phyloP scores from a whole-genome alignment of 2,888 invertebrate species.

The Quadriops clusia region DNA sequence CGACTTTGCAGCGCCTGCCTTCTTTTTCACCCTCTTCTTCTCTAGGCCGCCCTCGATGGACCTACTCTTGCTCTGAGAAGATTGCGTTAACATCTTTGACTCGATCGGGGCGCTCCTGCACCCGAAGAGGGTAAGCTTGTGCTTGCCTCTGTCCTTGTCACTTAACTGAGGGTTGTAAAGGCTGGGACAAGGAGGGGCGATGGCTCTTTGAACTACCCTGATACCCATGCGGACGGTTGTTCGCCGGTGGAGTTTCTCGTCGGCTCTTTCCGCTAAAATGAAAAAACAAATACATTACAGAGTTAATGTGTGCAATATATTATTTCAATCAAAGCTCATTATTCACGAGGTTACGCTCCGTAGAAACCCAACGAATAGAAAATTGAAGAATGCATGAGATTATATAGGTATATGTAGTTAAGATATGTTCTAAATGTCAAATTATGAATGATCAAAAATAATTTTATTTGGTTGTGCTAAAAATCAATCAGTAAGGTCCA shows the following conservation, averaged over 20 bases:
- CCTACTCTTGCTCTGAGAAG: slow-evolving; percentile 4
- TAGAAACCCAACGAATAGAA: too few species aligned
- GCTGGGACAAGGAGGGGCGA: slow-evolving; percentile 34
- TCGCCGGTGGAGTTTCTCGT: slow-evolving; percentile 69
- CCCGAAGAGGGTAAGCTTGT: slow-evolving; percentile 30
- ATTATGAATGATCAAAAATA: too few species aligned
- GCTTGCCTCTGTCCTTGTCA: slow-evolving; percentile 11
- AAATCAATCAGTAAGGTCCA: too few species aligned
- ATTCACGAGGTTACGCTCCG: too few species aligned
- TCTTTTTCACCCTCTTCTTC: slow-evolving; percentile 11
- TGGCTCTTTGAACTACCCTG: slow-evolving; percentile 59
- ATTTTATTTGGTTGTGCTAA: too few species aligned
- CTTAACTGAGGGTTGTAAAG: slow-evolving; percentile 26
- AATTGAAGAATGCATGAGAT: too few species aligned
- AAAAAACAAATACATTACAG: too few species aligned
- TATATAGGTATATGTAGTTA: too few species aligned
- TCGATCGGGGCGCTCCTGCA: slow-evolving; percentile 29
- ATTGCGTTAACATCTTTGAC: slow-evolving; percentile 4
- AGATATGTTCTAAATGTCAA: too few species aligned
- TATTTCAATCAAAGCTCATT: too few species aligned
- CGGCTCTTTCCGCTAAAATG: slow-evolving; percentile 63
- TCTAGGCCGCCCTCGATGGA: slow-evolving; percentile 13
- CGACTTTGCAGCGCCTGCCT: slow-evolving; percentile 6
- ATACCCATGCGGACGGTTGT: slow-evolving; percentile 78
- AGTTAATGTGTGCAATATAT: too few species aligned